Base-by-base conservation (phyloP, 1,140 invertebrate genomes). In the Caerostris darwini region DNA sequence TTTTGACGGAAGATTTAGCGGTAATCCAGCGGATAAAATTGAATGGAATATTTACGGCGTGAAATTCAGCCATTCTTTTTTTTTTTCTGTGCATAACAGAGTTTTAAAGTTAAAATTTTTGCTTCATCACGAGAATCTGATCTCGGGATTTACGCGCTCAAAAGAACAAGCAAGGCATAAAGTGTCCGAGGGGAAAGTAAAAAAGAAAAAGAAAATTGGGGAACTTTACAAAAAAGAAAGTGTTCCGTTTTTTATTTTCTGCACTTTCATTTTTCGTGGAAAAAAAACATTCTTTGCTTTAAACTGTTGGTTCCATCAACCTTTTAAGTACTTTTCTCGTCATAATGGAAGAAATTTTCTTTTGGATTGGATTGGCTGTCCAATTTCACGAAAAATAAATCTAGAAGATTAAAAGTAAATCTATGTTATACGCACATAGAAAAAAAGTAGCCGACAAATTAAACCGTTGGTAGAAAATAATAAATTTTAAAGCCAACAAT, bases 161-260 rank as follows among this genome's bases (percentile, higher is more conserved):
- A 83, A 88, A 88, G 86, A 88, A 88, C 86, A 64, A 88, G 86
- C n/a, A 88, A 88, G 19, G 86, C 86, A 88, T 88, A 64, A 88
- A 88, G 64, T 67, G 86, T 58, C 82, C 82, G 56, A 54, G 7
- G 19, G 7, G 19, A 19, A 10, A 56, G 86, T n/a, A 57, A 17
- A 14, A n/a, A 12, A 54, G 77, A 54, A 82, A 54, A 83, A 17
- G 14, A 85, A 85, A 50, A 59, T 7, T 57, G 17, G 12, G n/a
- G 58, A 57, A 58, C 58, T 85, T 8, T 7, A 56, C 5, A 58
- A 85, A 58, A n/a, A 85, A 85, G n/a, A 85, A 58, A 57, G 6
- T 17, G 17, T 3, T 59, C n/a, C 56, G 0, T n/a, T 12, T 19
- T 58, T 85, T 85, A 50, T 83, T 53, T 71, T 71, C 12, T 4